These are phyloP conservation scores for Stenolophus ochropezus DNA, from an alignment of 2,888 invertebrate genomes.

Conservation along the genomic window DNA sequence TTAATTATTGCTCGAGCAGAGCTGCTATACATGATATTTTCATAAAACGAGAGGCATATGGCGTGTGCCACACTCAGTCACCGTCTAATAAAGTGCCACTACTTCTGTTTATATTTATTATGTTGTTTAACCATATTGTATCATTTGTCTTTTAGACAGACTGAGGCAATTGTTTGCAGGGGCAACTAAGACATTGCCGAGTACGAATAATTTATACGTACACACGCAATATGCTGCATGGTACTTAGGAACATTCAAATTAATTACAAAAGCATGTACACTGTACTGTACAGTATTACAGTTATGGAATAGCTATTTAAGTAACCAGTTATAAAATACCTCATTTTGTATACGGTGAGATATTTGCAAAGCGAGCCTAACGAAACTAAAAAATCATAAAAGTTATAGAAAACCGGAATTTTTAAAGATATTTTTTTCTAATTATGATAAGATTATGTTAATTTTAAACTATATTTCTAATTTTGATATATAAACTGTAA, in stretches of 20 bases:
- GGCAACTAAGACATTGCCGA: neutral
- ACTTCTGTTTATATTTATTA: slow-evolving; percentile 24
- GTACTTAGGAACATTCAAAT: neutral
- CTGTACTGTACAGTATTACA: no score
- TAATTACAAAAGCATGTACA: no score
- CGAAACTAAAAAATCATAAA: no score
- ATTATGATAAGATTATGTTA: no score
- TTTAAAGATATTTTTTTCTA: no score
- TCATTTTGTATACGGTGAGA: no score
- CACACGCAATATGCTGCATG: neutral
- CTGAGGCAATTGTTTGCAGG: neutral
- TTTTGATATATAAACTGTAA: no score
- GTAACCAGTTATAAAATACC: no score
- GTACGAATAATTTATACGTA: neutral
- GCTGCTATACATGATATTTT: slow-evolving; percentile 27
- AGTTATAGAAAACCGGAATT: no score
- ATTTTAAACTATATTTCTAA: no score
- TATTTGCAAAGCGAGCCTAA: no score
- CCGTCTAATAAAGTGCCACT: slow-evolving; percentile 14
- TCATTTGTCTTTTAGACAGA: neutral
- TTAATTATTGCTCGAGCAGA: slow-evolving; percentile 31
- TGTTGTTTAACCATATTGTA: slow-evolving; percentile 25
- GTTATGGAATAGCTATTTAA: no score
- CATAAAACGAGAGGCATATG: slow-evolving; percentile 16
- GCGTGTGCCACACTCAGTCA: neutral